Evolutionary conservation across 2,797 vertebrate genomes (phyloP), one percentile per base, ranked within the genome.

Genomic region (Oreonectes daqikongensis): DNA sequence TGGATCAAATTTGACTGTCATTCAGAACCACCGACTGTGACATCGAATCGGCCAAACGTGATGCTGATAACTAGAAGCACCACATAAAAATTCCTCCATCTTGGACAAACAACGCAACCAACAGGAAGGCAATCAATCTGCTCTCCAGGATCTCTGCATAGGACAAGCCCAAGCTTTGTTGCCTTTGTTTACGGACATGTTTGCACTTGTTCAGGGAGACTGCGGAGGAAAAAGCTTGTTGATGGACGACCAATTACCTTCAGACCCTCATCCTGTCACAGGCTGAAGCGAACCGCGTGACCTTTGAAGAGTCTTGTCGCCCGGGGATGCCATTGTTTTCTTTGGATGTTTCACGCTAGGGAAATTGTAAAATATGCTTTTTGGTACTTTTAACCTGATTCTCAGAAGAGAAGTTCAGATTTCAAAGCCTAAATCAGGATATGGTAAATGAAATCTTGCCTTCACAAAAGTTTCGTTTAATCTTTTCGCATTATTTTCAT

Each of bases 311-410:
- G 66, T 24, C 84, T 83, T 83, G 84, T 72, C 77, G 67, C 48
- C 1, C 5, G 64, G 79, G 82, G 84, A 85, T 42, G 67, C 72
- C 1, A 69, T 83, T 82, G 83, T 82, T 83, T 78, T 80, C 65
- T 85, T 78, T 77, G 60, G 84, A 82, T 78, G 69, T 35, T 75
- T 81, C 82, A 68, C 80, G 82, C 86, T 83, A 86, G 63, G 8
- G 64, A 79, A 83, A 82, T 79, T 32, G 82, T 57, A 83, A 61
- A 44, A 44, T 10, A 79, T 69, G 63, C 77, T 53, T 22, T 20
- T 68, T 83, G 84, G 77, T 59, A 61, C 73, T 75, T 83, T 79
- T 78, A 83, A 84, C 83, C 67, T 59, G 59, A 30, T 42, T 15
- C 72, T 78, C 79, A 81, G 70, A 75, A 20, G 50, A 78, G 78